Evolutionary conservation across 2,113 vertebrate species (phyloP), one percentile per base, ranked within the genome.

Genomic region (Nicator chloris): DNA sequence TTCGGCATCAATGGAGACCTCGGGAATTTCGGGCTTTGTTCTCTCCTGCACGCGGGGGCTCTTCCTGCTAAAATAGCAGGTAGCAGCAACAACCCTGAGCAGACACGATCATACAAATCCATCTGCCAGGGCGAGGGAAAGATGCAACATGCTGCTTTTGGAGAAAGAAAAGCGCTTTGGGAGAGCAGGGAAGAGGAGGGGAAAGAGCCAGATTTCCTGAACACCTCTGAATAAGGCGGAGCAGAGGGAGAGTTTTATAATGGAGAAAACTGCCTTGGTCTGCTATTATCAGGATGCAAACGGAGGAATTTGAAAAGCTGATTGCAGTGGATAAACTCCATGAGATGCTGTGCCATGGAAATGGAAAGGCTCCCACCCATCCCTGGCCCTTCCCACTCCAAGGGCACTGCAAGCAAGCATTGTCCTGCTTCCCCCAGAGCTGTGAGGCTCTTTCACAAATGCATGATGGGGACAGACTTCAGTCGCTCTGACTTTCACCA

Each of bases 1-100:
- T 91, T 83, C 88, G 63, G 90, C 92, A 96, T 94, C 94, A 96
- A 71, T 86, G 90, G 82, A 86, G 92, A 92, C 71, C 82, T 82
- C 10, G 4, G 89, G 92, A 92, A 95, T 80, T 71, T 68, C 14
- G 1, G 80, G 88, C 79, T 94, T 95, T 94, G 92, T 90, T 96
- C 75, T 68, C 71, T 72, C 45, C 54, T 12, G 54, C 56, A 1
- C 0, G 8, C 8, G 2, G 42, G 63, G 77, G 68, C 49, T 95
- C 90, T 78, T 83, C 80, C 81, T 94, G 83, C 84, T 87, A 19
- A 65, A 94, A 94, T 49, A 90, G 75, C 82, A 93, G 86, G 94
- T 82, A 94, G 83, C 64, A n/a, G 85, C 72, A 89, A 23, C 54
- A 82, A 72, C 87, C 71, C 68, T 31, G 59, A n/a, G 63, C 23